phyloP scores from a whole-genome alignment of 1,140 invertebrate genomes.

The Ganaspis sp. region DNA sequence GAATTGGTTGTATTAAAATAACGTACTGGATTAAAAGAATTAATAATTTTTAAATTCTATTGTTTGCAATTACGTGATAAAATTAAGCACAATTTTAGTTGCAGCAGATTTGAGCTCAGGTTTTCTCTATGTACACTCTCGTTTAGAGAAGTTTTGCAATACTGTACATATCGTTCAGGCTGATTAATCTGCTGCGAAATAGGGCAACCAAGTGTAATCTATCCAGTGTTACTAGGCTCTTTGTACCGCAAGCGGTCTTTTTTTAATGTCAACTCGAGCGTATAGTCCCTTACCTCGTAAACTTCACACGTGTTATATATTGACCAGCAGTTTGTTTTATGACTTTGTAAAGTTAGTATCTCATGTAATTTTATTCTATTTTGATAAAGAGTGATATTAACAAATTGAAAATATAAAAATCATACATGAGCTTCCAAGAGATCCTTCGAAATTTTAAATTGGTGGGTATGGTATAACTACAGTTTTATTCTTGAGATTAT shows the following conservation, averaged over 20 bases:
- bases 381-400: background rate
- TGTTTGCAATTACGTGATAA: too few relatives aligned
- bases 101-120: too few relatives aligned
- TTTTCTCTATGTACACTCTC: background rate
- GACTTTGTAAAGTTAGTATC: constrained; percentile 9
- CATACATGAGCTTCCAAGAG: background rate
- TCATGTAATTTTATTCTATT: background rate
- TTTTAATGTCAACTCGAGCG: constrained; percentile 4
- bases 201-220: background rate
- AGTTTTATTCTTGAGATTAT: background rate
- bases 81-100: too few relatives aligned
- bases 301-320: background rate
- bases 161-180: background rate
- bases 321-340: background rate
- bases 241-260: constrained; percentile 5
- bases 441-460: constrained; percentile 5
- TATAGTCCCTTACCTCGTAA: background rate
- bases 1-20: too few relatives aligned
- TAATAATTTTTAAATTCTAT: too few relatives aligned
- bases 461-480: background rate
- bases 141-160: background rate
- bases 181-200: constrained; percentile 5
- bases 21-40: too few relatives aligned
- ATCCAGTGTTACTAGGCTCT: background rate
- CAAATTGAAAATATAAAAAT: background rate